Percentiles rank a stretch among this genome's conserved stretches.
These are phyloP conservation scores for Psephotus haematonotus DNA, from an alignment of 2,113 vertebrate genomes.

Conservation along the genomic window DNA sequence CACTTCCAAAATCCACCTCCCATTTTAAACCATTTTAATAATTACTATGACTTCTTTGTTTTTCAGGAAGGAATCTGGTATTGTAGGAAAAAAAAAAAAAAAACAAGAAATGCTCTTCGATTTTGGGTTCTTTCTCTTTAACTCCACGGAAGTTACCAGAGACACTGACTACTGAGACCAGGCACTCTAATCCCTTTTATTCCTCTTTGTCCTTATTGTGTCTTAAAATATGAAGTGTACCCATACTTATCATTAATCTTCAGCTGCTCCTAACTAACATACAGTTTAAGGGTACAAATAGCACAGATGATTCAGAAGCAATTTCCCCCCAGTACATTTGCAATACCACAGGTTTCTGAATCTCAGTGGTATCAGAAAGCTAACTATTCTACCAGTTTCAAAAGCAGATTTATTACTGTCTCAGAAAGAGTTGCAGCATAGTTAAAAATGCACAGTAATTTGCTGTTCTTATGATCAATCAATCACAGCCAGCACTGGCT, in stretches of 20 bases:
- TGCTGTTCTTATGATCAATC: constrained; percentile 3
- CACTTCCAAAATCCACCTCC: background rate
- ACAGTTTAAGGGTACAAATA: background rate
- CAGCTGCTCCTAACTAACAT: background rate
- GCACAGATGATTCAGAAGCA: background rate
- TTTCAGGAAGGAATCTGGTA: background rate
- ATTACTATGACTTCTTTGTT: background rate
- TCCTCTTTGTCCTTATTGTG: background rate
- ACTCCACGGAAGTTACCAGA: background rate
- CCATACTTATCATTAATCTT: background rate
- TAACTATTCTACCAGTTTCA: background rate
- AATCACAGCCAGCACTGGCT: background rate
- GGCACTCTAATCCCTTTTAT: background rate
- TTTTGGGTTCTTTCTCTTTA: background rate
- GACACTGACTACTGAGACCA: background rate
- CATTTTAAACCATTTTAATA: background rate
- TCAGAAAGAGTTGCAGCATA: background rate
- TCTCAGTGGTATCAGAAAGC: background rate
- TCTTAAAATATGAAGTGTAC: background rate
- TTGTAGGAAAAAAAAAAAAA: background rate
- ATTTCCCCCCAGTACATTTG: background rate
- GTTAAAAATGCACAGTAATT: constrained; percentile 10
- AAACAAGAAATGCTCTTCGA: background rate
- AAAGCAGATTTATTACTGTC: background rate
- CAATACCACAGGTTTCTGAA: background rate